Evolutionary conservation across 2,113 vertebrate genomes (phyloP), one percentile per base, ranked within the genome.

Genomic region (Odocoileus hemionus): DNA sequence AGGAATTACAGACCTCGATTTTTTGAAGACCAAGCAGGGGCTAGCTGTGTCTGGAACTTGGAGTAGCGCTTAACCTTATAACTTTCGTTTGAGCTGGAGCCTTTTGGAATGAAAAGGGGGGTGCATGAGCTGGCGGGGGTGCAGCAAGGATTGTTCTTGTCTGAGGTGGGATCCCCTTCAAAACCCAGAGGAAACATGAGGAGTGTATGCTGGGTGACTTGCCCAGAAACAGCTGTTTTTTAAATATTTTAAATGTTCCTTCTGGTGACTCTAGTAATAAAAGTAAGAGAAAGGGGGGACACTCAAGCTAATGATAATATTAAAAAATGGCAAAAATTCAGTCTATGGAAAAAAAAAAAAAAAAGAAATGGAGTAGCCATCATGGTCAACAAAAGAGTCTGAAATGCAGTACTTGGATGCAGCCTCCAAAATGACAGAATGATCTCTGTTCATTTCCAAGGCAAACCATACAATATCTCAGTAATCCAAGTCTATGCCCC

Each of bases 1-100:
- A 99, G 98, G 99, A 99, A 88, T 98, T 99, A 94, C 99, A 99
- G 89, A 99, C 99, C 6, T 99, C 99, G 28, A 99, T 99, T 97
- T 99, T 99, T 98, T 99, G 98, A 99, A 94, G 89, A 26, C 16
- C 1, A 8, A 74, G 52, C 30, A 21, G 97, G 97, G 95, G 60
- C 16, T 83, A 79, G 96, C 88, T 47, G 84, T 95, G 90, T 64
- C 60, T 26, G 90, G 93, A 96, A 86, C 96, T 95, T 36, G 45
- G 96, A 98, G 19, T 96, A 95, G 96, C 5, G 0, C 86, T 95
- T 98, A 97, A 89, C 85, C 86, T 97, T 98, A 98, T 97, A 97
- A 96, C 91, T 95, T 84, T 89, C 30, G 36, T 98, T 97, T 98
- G 98, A 98, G 98, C 98, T 97, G 95, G 96, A 80, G 97, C 98